Percentiles rank a stretch among this genome's conserved stretches.
Conservation (phyloP, 2,113 vertebrate genomes). For the Nyctibius bracteatus region DNA sequence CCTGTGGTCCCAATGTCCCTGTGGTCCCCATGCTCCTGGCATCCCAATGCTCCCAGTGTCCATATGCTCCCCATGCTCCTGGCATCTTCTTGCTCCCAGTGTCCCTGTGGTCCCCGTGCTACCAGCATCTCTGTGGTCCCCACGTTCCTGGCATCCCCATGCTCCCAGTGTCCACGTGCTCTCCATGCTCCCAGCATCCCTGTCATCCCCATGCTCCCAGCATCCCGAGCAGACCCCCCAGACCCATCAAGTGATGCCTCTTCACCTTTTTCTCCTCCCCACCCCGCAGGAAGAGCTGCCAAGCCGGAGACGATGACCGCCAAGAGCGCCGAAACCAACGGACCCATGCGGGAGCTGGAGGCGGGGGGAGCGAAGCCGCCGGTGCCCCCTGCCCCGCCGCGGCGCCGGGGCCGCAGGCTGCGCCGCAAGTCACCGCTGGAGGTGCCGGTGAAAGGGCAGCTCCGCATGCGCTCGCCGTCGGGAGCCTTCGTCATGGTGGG, state of each 20-base stretch:
- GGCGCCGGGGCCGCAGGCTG: conserved; percentile 23
- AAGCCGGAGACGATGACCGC: not conserved
- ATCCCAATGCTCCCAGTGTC: not conserved
- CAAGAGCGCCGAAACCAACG: not conserved
- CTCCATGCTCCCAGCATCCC: accelerated
- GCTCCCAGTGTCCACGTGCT: not conserved
- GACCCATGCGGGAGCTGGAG: conserved; percentile 21
- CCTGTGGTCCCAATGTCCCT: not conserved
- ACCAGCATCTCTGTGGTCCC: not conserved
- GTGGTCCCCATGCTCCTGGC: accelerated
- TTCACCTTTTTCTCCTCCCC: not conserved
- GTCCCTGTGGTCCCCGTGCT: accelerated
- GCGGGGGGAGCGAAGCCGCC: not conserved
- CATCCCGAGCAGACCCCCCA: accelerated
- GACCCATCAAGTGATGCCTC: not conserved
- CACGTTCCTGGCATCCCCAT: accelerated
- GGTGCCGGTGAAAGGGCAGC: conserved; percentile 75
- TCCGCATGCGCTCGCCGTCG: conserved; percentile 88
- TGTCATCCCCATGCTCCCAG: not conserved
- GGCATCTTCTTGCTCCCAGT: accelerated
- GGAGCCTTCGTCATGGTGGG: conserved; percentile 90
- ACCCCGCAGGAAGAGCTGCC: not conserved
- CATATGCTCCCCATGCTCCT: too few species aligned
- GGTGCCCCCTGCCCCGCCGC: not conserved
- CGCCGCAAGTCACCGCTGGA: conserved; percentile 26